Base-by-base conservation (phyloP, 2,797 vertebrate genomes). In the Lepus oiostolus region DNA sequence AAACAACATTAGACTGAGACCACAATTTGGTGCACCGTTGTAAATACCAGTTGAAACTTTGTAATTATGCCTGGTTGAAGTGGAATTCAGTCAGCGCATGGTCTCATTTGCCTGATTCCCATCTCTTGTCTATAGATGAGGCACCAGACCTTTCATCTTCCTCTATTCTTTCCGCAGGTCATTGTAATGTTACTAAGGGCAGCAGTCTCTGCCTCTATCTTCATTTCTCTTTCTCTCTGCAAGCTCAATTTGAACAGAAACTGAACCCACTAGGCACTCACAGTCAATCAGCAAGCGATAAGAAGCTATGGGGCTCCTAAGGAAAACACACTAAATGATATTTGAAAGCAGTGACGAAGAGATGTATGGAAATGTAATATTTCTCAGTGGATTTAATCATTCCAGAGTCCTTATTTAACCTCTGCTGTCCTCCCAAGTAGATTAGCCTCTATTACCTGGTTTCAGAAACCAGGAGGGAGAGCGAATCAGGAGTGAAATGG, bases 261-360 rank as follows among this genome's bases (percentile, higher is more conserved):
- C 47, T 63, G 67, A 95, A 84, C 16, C 60, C n/a, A 30, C 38
- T 17, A 90, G 81, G 70, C 30, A 88, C 38, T 68, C 62, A 72
- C 11, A 87, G 71, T 91, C 89, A 95, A 93, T 96, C 93, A 94
- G 77, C 38, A 96, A 91, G 63, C 42, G 67, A 90, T 92, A 85
- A 95, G 88, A 93, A 90, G 52, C 84, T 58, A 86, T 91, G 35
- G 42, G 32, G 22, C 67, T 76, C 2, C 17, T 30, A 54, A 52
- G 65, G 50, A 32, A 0, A 26, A 52, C 13, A 7, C 0, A 68
- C 75, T 72, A 92, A 95, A 92, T 54, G 5, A 17, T 71, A 86
- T 88, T 91, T 92, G 85, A 93, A 96, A 90, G 65, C 16, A 82
- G 35, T 24, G 54, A 92, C 85, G 65, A 81, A 52, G 63, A 75